phyloP scores from a whole-genome alignment of 2,888 invertebrate species.

The Gortyna flavago region DNA sequence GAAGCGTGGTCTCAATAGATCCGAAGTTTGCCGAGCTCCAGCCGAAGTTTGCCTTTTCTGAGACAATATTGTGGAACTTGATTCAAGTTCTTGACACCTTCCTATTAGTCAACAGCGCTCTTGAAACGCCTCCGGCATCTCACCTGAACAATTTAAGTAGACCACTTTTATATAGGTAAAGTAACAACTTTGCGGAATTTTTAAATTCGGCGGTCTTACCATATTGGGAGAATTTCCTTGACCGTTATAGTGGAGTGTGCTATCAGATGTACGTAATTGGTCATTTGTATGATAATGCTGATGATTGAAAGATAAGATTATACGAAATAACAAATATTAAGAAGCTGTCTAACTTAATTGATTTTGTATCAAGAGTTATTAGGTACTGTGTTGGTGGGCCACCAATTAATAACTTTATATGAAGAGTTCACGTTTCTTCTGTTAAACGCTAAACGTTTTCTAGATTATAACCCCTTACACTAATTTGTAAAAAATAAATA shows the following conservation, averaged over 20 bases:
- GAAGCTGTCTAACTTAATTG: slow-evolving; percentile 32
- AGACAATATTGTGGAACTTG: slow-evolving; percentile 24
- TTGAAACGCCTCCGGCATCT: slow-evolving; percentile 8
- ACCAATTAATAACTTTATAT: not conserved
- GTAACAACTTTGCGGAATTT: slow-evolving; percentile 10
- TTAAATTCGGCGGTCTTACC: slow-evolving; percentile 23
- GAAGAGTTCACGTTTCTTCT: not conserved
- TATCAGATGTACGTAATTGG: slow-evolving; percentile 38
- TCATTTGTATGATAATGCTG: slow-evolving; percentile 53
- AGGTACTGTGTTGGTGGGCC: not conserved
- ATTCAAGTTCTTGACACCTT: slow-evolving; percentile 47
- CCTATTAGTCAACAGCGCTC: slow-evolving; percentile 28
- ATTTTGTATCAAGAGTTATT: slow-evolving; percentile 26
- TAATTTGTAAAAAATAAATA: not conserved
- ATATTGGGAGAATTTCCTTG: slow-evolving; percentile 40
- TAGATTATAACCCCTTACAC: not conserved
- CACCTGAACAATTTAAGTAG: slow-evolving; percentile 19
- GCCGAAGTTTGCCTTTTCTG: slow-evolving; percentile 30
- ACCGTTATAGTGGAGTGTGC: slow-evolving; percentile 25
- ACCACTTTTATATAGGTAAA: not conserved
- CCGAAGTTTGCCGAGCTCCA: not conserved
- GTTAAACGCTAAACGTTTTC: not conserved
- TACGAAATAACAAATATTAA: slow-evolving; percentile 39
- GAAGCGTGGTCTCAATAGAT: slow-evolving; percentile 19
- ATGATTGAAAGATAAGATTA: slow-evolving; percentile 56